Conservation (phyloP, 2,113 vertebrate genomes). For the Cololabis saira region DNA sequence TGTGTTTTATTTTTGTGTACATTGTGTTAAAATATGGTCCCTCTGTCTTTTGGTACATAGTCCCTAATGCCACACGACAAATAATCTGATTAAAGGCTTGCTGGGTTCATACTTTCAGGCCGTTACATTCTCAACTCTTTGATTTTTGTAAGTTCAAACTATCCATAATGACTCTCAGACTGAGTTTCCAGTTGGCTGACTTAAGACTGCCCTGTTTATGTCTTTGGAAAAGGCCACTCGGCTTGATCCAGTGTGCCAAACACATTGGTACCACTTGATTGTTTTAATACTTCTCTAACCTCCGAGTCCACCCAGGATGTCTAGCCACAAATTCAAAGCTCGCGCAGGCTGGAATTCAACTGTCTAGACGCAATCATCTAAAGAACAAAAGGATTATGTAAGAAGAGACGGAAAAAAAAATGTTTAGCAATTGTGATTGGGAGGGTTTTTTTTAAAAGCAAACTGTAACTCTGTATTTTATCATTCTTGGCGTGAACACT, state of each 20-base stretch:
- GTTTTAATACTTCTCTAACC: conserved; percentile 52
- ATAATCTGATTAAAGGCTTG: conserved; percentile 69
- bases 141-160: conserved; percentile 48
- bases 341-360: conserved; percentile 55
- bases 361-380: conserved; percentile 68
- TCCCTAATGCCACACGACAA: conserved; percentile 40
- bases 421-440: too few species aligned
- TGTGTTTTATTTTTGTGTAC: conserved; percentile 14
- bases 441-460: not conserved
- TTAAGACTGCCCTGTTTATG: conserved; percentile 45
- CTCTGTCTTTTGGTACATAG: conserved; percentile 21
- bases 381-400: conserved; percentile 51
- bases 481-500: conserved; percentile 22
- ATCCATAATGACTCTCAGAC: conserved; percentile 53
- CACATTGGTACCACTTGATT: conserved; percentile 60
- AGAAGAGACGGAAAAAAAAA: not conserved
- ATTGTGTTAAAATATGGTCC: not conserved
- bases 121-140: conserved; percentile 47
- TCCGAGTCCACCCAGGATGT: conserved; percentile 22
- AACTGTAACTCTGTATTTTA: conserved; percentile 26
- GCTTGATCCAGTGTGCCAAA: conserved; percentile 54
- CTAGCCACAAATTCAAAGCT: conserved; percentile 35
- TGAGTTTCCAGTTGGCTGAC: conserved; percentile 61
- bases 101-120: conserved; percentile 32
- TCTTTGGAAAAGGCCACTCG: conserved; percentile 53